Conservation (phyloP, 1,140 invertebrate genomes). For the Bradysia coprophila region DNA sequence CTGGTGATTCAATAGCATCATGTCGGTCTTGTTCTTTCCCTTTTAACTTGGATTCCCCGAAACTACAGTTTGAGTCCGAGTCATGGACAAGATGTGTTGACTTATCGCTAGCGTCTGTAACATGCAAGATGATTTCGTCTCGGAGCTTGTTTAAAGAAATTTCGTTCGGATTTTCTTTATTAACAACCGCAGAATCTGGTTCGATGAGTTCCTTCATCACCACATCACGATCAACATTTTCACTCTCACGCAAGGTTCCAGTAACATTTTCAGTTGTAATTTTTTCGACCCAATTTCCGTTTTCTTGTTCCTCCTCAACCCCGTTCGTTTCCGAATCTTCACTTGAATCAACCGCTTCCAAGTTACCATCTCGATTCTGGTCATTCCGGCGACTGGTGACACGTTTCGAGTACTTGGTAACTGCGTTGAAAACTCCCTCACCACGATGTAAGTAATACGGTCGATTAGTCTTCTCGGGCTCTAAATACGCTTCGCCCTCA, state of each 20-base stretch:
- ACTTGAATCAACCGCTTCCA: background rate
- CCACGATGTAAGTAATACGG: background rate
- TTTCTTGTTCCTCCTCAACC: background rate
- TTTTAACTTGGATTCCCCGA: conserved; percentile 17
- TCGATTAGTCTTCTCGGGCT: background rate
- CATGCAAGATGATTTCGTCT: too few species aligned
- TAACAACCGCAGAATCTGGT: background rate
- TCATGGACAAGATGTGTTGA: too few species aligned
- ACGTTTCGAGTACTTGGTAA: too few species aligned
- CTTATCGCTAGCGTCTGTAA: too few species aligned
- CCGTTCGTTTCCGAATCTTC: background rate
- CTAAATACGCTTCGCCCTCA: background rate
- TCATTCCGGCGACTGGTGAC: too few species aligned
- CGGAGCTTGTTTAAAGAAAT: too few species aligned
- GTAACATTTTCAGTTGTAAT: background rate
- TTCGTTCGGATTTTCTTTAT: background rate
- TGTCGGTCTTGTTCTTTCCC: background rate
- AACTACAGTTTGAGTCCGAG: conserved; percentile 22
- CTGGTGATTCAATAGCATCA: background rate
- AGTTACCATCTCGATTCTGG: too few species aligned
- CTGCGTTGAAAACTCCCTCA: background rate
- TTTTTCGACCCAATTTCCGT: background rate
- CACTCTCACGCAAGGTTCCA: background rate
- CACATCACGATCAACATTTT: background rate
- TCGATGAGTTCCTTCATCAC: background rate